Evolutionary conservation across 2,797 vertebrate genomes (phyloP).

Genomic region (Zenarchopterus dispar): DNA sequence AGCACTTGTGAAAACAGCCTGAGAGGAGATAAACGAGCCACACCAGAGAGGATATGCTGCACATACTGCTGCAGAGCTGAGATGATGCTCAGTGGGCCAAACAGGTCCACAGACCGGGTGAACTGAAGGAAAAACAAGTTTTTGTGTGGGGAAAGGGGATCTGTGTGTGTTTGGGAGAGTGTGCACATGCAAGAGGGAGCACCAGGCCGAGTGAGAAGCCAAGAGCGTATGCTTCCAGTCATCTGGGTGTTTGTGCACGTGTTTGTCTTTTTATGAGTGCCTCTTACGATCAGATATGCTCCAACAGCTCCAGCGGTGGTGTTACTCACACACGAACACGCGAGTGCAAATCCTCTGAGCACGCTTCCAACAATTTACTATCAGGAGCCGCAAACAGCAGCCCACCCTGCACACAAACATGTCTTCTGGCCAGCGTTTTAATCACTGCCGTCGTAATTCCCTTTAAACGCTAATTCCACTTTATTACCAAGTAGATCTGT

Average conservation of each 20-base stretch:
- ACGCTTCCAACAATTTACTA: conserved; percentile 9
- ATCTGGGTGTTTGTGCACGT: background rate
- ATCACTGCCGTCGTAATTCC: conserved; percentile 29
- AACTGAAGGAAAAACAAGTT: conserved; percentile 17
- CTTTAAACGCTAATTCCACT: conserved; percentile 31
- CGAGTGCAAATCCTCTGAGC: background rate
- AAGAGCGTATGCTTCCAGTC: background rate
- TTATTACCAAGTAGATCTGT: conserved; percentile 19
- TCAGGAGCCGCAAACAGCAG: conserved; percentile 22
- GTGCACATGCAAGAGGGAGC: background rate
- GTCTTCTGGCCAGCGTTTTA: conserved; percentile 14
- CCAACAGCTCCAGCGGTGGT: background rate
- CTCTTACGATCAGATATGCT: conserved; percentile 10
- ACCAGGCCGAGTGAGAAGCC: background rate
- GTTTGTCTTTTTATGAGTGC: conserved; percentile 17
- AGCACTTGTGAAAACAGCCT: no score
- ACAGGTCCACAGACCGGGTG: conserved; percentile 35
- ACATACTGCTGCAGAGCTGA: conserved; percentile 29
- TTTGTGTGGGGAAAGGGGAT: background rate
- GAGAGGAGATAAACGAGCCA: background rate
- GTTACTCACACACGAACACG: conserved; percentile 15
- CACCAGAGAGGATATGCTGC: background rate
- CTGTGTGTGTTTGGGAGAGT: background rate
- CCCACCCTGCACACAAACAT: conserved; percentile 21
- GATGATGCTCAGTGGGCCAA: conserved; percentile 39